Evolutionary conservation across 1,140 invertebrate genomes (phyloP), one percentile per base, ranked within the genome.

Genomic region (Dolichoris vasculosae): DNA sequence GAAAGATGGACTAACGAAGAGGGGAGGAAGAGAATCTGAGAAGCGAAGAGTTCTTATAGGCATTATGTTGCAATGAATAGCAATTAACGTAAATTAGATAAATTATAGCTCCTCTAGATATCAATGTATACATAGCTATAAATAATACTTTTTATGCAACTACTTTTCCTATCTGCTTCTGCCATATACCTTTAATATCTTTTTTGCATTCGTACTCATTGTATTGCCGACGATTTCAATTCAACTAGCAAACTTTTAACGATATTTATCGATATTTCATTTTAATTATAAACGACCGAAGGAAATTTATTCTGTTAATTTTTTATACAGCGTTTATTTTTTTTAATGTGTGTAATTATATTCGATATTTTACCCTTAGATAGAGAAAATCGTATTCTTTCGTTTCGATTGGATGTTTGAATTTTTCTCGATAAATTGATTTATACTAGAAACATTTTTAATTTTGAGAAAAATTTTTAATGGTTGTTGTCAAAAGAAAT

Each of bases 111-210:
- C 71, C 59, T n/a, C 43, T 30, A 51, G 23, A 76, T 32, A 51
- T n/a, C n/a, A 38, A 48, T 71, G 4, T 63, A 38, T 59, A 30
- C 32, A 76, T 63, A 77, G 59, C 73, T 43, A n/a, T 3, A 48
- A 77, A 35, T 84, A 46, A 38, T n/a, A 63, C 48, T 85, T 73
- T 85, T 73, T 85, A 85, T 85, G 77, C 48, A 85, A 85, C 40
- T 85, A 55, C 64, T 73, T 26, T 20, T 59, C 15, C 23, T 67
- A 43, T 80, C 32, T 38, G 26, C 32, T 35, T 78, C 1, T 20
- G 32, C n/a, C 48, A 38, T 59, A 38, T 78, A 1, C 32, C 51
- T 38, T 59, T 32, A 11, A 38, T 26, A 55, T 63, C 32, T 59
- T 17, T 48, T 35, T 59, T 38, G 23, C 15, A 48, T 32, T 40